phyloP scores from a whole-genome alignment of 2,797 vertebrate genomes.

The Miichthys miiuy region DNA sequence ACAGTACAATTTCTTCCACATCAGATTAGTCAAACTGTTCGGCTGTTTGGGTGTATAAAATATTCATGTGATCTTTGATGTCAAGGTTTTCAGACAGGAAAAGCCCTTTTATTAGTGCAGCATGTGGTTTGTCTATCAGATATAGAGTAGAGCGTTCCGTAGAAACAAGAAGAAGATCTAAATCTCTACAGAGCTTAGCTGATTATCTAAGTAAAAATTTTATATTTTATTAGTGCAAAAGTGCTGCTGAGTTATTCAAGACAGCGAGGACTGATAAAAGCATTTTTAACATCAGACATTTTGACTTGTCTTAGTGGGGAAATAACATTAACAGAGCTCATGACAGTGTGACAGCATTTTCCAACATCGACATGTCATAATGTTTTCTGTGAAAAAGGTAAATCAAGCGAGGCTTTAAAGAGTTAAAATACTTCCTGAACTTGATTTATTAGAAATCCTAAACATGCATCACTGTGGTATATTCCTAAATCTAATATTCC shows the following conservation, averaged over 20 bases:
- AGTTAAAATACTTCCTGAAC: neutral
- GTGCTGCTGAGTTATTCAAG: neutral
- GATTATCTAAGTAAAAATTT: neutral
- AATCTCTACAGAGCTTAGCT: neutral
- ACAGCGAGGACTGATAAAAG: neutral
- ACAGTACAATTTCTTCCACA: neutral
- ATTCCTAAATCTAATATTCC: neutral
- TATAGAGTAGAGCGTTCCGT: neutral
- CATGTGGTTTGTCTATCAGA: neutral
- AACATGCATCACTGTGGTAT: neutral
- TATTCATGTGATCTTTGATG: neutral
- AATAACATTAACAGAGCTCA: neutral
- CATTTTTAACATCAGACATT: neutral
- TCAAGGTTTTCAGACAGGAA: neutral
- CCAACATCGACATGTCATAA: neutral
- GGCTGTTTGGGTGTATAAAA: neutral
- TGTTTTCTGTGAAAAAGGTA: neutral
- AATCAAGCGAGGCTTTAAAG: neutral
- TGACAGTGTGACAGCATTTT: neutral
- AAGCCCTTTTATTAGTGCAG: neutral
- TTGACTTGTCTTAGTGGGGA: neutral
- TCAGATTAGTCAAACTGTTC: neutral
- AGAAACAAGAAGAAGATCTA: neutral
- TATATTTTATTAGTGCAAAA: neutral
- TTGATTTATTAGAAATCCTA: neutral